Base-by-base conservation (phyloP, 2,113 vertebrate species). In the Etheostoma cragini region DNA sequence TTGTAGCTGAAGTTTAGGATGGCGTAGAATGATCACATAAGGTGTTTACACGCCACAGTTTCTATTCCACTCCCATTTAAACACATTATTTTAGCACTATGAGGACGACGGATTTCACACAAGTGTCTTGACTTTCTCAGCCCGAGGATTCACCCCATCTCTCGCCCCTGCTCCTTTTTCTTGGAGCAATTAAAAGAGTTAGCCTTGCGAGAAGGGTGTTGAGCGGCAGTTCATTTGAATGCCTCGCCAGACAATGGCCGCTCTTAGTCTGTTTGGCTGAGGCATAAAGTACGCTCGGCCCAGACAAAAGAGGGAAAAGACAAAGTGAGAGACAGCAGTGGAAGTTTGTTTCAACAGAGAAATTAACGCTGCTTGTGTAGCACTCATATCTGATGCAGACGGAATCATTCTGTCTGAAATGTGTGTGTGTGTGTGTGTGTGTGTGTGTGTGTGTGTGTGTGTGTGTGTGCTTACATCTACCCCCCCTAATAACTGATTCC, bases 381-480 rank as follows among this genome's bases (percentile, higher is more conserved):
- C 74, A 38, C 81, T 90, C 70, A 17, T 93, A 94, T 93, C 92
- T 93, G 93, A 94, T 94, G 90, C 86, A 94, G 92, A 93, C 91
- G 68, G 83, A 82, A 80, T 76, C 78, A 45, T 73, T 65, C 49
- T 72, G 67, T 42, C 69, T 53, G 67, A 88, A 77, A 77, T 76
- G 81, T 66, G 69, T 73, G 80, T 77, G 74, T 65, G 11, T 46
- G 6, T n/a, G 52, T 11, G n/a, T n/a, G 8, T 54, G 42, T 24
- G 14, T 65, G 6, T 65, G 22, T 30, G n/a, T 64, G 15, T 54
- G 53, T 54, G 50, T 70, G 35, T 57, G 62, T 13, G 12, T 60
- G 60, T 6, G 12, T 17, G 47, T 45, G 10, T 14, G 56, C 5
- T 4, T 33, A 21, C 11, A 53, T 65, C 72, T 46, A 26, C 80